Base-by-base conservation (phyloP, 2,797 vertebrate species). In the Alauda arvensis region DNA sequence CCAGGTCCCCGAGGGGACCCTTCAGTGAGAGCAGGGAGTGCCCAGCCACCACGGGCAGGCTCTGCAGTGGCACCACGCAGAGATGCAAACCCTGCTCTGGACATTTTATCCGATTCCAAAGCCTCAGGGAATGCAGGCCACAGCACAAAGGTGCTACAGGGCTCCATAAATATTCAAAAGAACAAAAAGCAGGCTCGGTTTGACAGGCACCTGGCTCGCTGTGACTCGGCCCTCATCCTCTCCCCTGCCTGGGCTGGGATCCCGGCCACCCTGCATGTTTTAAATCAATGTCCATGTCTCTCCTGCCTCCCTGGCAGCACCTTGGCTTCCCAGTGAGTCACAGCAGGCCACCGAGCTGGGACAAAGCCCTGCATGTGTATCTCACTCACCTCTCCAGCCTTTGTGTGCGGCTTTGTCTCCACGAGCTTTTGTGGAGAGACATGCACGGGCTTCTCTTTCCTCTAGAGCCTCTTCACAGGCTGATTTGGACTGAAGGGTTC, bases 101-200 rank as follows among this genome's bases (percentile, higher is more conserved):
- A 65, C 33, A 43, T 55, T 87, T 79, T 65, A 94, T 92, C 93
- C 63, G 63, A 48, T 52, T 87, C 77, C 79, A 89, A 89, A 94
- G 69, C 94, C 95, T 53, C 69, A 9, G 90, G 96, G 85, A 85
- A 52, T 13, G 10, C 91, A 80, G 80, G 84, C 89, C 46, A 56
- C 4, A 37, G 62, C 78, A 56, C 62, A 40, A 40, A 48, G 92
- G 85, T 74, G 18, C 84, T 40, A 6, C 65, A 40, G 63, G 2
- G 2, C 70, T 33, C 90, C 39, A 34, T 53, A 70, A 89, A 78
- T 67, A 90, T 78, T 59, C 18, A 33, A 33, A 28, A 71, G 43
- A 29, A 24, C 7, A n/a, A 88, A 77, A 83, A 3, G 6, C 69
- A 19, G 57, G 60, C 57, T 12, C 0, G 1, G 29, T 78, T 57